Conservation (phyloP, 1,140 invertebrate species). For the Melanaphis sacchari region DNA sequence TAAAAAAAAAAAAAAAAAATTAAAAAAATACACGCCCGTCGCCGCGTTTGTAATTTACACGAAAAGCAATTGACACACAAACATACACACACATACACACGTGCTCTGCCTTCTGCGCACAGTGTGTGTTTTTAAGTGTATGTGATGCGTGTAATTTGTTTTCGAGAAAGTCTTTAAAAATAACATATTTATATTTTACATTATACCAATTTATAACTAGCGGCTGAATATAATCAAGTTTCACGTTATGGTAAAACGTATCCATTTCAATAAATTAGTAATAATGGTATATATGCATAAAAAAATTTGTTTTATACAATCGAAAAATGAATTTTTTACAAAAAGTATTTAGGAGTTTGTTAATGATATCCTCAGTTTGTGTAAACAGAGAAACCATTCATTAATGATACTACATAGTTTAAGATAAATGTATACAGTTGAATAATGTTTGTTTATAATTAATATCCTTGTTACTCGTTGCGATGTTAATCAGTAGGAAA, state of each 20-base stretch:
- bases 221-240: not conserved
- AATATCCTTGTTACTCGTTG: not conserved
- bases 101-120: not conserved
- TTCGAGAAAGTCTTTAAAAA: not conserved
- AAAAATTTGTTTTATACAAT: not conserved
- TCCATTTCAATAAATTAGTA: not conserved
- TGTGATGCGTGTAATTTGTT: constrained; percentile 3
- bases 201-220: not conserved
- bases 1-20: not conserved
- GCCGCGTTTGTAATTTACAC: constrained; percentile 23
- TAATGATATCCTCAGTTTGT: not conserved
- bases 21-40: not conserved
- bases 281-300: not conserved
- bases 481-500: not conserved
- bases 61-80: constrained; percentile 4
- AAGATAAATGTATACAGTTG: not conserved
- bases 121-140: not conserved
- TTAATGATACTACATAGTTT: not conserved
- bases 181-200: not conserved
- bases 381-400: not conserved
- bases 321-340: not conserved
- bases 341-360: not conserved
- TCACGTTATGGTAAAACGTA: not conserved
- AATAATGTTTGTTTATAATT: not conserved
- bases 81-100: not conserved